These are phyloP conservation scores for Hafferia zeledoni DNA, from an alignment of 2,797 vertebrate species.

Conservation along the genomic window DNA sequence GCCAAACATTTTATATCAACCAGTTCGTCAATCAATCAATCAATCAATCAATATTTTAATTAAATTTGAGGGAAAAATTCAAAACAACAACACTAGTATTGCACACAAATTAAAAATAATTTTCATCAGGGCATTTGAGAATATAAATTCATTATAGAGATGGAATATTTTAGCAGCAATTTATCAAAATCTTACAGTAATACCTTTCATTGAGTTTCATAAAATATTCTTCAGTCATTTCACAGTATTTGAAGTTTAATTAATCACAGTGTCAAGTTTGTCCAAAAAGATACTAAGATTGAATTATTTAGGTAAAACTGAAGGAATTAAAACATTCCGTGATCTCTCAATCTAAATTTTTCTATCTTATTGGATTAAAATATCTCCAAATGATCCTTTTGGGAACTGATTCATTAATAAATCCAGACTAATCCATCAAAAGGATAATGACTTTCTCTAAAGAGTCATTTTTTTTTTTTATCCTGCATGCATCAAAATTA, in stretches of 20 bases:
- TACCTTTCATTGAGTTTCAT: slow-evolving; percentile 2
- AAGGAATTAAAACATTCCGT: neutral
- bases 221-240: slow-evolving; percentile 49
- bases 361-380: slow-evolving; percentile 3
- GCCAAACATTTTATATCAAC: neutral
- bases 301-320: neutral
- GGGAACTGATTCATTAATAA: slow-evolving; percentile 9
- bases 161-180: slow-evolving; percentile 39
- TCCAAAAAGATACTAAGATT: slow-evolving; percentile 16
- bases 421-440: slow-evolving; percentile 11
- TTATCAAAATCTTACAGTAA: slow-evolving; percentile 53
- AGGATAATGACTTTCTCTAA: neutral
- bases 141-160: slow-evolving; percentile 36
- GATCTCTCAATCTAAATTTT: neutral
- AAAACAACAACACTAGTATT: neutral
- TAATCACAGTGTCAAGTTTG: slow-evolving; percentile 50
- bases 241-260: slow-evolving; percentile 42
- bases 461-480: neutral
- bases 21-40: neutral
- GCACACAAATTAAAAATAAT: slow-evolving; percentile 43
- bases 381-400: neutral
- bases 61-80: slow-evolving; percentile 36
- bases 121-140: slow-evolving; percentile 35
- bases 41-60: slow-evolving; percentile 42
- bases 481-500: neutral